Percentiles rank a stretch among this genome's conserved stretches.
phyloP scores from a whole-genome alignment of 2,113 vertebrate genomes.

The Rattus norvegicus region GRCr8 NC_086025.1:129196501-129197000 shows the following conservation, averaged over 20 bases:
- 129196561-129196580: neutral
- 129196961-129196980: neutral
- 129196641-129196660: neutral
- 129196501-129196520: neutral
- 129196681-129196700: neutral
- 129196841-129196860: neutral
- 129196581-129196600: neutral
- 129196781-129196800: neutral
- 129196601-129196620: neutral
- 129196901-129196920: neutral
- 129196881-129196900: neutral
- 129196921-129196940: neutral
- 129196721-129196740: neutral
- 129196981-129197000: neutral
- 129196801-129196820: neutral
- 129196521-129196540: neutral
- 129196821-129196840: neutral
- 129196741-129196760: neutral
- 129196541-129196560: neutral
- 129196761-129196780: neutral
- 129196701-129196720: neutral
- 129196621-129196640: neutral
- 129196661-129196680: neutral
- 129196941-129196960: neutral
- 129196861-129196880: conserved; percentile 3